phyloP scores from a whole-genome alignment of 2,113 vertebrate species.

The Budorcas taxicolor region DNA sequence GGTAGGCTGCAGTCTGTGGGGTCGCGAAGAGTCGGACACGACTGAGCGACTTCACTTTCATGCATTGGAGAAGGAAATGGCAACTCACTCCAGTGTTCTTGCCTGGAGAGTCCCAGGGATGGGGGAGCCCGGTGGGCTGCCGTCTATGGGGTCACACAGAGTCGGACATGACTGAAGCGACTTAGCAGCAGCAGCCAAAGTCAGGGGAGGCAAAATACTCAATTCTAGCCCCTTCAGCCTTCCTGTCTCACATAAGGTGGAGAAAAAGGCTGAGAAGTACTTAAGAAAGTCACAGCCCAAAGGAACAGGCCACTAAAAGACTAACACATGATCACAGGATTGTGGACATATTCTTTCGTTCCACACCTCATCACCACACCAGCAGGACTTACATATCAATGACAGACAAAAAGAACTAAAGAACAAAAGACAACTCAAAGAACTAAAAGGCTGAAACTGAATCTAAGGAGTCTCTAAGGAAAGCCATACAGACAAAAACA shows the following conservation, averaged over 20 bases:
- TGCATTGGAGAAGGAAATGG: no score
- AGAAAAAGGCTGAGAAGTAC: background rate
- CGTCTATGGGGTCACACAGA: no score
- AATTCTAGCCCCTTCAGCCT: background rate
- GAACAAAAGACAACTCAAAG: background rate
- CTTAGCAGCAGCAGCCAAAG: background rate
- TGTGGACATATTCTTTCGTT: background rate
- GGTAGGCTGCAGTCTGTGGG: no score
- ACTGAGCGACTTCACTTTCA: no score
- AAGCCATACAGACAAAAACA: background rate
- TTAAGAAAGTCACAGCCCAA: background rate
- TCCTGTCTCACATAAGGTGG: background rate
- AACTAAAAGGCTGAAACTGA: background rate
- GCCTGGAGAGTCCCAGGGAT: no score
- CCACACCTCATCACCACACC: background rate
- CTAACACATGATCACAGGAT: background rate
- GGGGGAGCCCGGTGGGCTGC: no score
- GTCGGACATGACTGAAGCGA: no score
- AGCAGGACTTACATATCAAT: background rate
- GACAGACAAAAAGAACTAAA: background rate
- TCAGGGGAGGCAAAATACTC: background rate
- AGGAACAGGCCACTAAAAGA: background rate
- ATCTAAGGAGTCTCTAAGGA: background rate
- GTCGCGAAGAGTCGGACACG: rapidly evolving
- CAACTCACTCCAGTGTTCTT: no score